These are phyloP conservation scores for Megatriorchis doriae DNA, from an alignment of 2,113 vertebrate species.

Conservation along the genomic window DNA sequence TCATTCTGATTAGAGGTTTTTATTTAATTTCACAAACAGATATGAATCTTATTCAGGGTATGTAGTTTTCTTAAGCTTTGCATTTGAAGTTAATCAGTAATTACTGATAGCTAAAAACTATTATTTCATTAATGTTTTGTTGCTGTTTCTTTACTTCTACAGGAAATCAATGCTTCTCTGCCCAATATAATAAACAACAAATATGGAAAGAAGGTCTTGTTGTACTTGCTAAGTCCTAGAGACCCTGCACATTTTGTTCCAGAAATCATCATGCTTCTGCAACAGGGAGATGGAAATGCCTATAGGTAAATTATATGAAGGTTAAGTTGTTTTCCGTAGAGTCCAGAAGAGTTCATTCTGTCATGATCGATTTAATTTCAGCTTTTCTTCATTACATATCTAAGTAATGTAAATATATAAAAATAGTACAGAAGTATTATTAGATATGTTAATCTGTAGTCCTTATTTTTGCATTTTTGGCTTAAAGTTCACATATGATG, in stretches of 20 bases:
- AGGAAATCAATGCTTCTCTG: slow-evolving; percentile 87
- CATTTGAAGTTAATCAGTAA: neutral
- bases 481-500: neutral
- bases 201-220: slow-evolving; percentile 88
- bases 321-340: neutral
- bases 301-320: slow-evolving; percentile 77
- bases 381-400: neutral
- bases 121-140: neutral
- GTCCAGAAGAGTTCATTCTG: neutral
- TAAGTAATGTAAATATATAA: neutral
- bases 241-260: slow-evolving; percentile 87
- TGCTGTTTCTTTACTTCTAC: neutral
- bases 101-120: neutral
- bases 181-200: slow-evolving; percentile 84
- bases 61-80: neutral
- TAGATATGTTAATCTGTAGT: neutral
- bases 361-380: neutral
- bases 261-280: slow-evolving; percentile 86
- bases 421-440: neutral
- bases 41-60: neutral
- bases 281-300: slow-evolving; percentile 85
- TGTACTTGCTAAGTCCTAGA: slow-evolving; percentile 88
- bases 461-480: neutral
- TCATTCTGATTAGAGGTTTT: neutral
- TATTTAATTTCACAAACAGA: neutral